Evolutionary conservation across 2,113 vertebrate genomes (phyloP), one percentile per base, ranked within the genome.

Genomic region (Sitta europaea): DNA sequence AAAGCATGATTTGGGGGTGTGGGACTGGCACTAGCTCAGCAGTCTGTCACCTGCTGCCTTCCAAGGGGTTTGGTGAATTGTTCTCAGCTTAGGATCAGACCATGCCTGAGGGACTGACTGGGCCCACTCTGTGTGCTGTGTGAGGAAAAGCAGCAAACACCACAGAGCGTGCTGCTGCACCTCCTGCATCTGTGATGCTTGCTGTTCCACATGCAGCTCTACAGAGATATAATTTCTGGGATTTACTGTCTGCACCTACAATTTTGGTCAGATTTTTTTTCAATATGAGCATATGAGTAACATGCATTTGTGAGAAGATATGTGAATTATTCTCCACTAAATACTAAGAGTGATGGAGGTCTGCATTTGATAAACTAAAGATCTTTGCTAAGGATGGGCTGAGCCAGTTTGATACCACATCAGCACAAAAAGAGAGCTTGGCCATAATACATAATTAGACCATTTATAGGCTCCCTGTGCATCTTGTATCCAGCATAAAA

Each of bases 121-220:
- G n/a, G 23, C 48, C 42, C 68, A 4, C 31, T 40, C 23, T 2
- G 1, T 16, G 31, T 31, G 36, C 43, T 82, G 62, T 2, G 2
- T 27, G 57, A 59, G 50, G 55, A 54, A 53, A 29, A 54, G 78
- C 23, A 88, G 25, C n/a, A 36, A 73, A 57, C 50, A 33, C 9
- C 65, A 10, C 75, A 27, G 7, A 43, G 21, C 0, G 0, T 45
- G 45, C 10, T 59, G 43, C 70, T 40, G n/a, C 48, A 33, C n/a
- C 86, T 83, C 48, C 78, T 82, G n/a, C 19, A 11, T 3, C 75
- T 88, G 38, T 57, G 62, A 42, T 54, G 25, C n/a, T 70, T 5
- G 0, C 19, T n/a, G 53, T 20, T 86, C 76, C 75, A 68, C 33
- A 18, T 33, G 43, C 36, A 15, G 55, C 33, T 58, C 25, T 45